Evolutionary conservation across 2,797 vertebrate genomes (phyloP).

Genomic region (Oophaga sylvatica): DNA sequence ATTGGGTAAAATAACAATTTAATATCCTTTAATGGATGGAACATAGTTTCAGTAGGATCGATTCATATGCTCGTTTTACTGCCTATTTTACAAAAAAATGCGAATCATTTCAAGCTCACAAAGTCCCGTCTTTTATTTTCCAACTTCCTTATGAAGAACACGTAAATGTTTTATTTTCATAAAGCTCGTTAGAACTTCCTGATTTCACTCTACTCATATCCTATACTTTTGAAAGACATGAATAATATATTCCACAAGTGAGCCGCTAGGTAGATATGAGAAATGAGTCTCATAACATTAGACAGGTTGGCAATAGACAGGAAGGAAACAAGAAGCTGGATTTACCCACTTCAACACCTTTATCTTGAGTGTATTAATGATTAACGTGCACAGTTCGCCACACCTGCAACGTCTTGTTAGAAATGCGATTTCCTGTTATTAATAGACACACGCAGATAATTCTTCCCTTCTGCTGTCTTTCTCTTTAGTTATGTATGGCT

Average conservation of each 20-base stretch:
- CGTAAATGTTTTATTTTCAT: neutral
- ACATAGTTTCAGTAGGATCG: neutral
- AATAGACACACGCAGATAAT: conserved; percentile 18
- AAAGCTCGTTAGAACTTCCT: neutral
- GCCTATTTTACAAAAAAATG: no score
- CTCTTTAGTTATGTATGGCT: conserved; percentile 12
- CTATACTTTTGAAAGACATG: neutral
- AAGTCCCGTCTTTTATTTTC: neutral
- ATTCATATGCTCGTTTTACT: no score
- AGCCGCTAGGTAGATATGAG: neutral
- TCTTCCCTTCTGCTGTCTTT: conserved; percentile 8
- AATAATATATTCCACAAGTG: neutral
- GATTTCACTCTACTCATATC: neutral
- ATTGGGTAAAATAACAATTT: neutral
- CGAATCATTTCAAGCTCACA: no score
- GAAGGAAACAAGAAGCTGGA: conserved; percentile 15
- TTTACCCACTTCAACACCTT: conserved; percentile 33
- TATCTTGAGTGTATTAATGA: conserved; percentile 34
- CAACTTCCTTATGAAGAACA: neutral
- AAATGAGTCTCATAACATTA: conserved; percentile 25
- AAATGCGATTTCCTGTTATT: conserved; percentile 37
- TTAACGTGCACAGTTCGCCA: conserved; percentile 21
- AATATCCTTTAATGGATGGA: neutral
- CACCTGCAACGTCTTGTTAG: conserved; percentile 37
- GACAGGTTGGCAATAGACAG: conserved; percentile 37